A percentile compares a stretch with the other conserved stretches of the same genome.
These are phyloP conservation scores for Bubalus kerabau DNA, from an alignment of 2,113 vertebrate genomes.

Conservation along the genomic window DNA sequence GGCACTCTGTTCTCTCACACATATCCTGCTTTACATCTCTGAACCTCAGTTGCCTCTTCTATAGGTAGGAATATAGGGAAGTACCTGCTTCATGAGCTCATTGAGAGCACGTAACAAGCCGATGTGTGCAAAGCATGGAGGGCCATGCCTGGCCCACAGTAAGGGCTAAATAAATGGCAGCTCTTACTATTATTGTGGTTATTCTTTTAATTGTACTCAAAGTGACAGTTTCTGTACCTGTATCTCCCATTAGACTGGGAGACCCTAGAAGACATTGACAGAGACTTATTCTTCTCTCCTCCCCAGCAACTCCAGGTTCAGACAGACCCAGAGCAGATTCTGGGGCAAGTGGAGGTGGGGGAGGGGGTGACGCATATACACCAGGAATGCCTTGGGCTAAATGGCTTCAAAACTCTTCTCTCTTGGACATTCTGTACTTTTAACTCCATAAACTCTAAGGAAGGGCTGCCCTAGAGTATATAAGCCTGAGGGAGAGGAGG, in stretches of 20 bases:
- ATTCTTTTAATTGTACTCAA: background rate
- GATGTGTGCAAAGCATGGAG: background rate
- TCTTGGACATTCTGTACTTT: background rate
- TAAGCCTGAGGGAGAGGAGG: no score
- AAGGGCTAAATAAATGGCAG: background rate
- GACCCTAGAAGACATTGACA: background rate
- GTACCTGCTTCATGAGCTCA: background rate
- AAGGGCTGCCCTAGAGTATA: background rate
- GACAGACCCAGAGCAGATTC: background rate
- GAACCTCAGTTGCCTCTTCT: background rate
- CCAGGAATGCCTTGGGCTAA: background rate
- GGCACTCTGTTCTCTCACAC: background rate
- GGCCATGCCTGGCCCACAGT: background rate
- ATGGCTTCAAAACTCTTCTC: slow-evolving; percentile 14
- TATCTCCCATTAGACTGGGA: background rate
- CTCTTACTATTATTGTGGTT: background rate
- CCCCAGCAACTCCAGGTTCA: background rate
- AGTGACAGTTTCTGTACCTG: background rate
- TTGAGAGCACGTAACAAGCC: background rate
- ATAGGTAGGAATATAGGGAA: background rate
- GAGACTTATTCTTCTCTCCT: background rate
- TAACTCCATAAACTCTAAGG: background rate
- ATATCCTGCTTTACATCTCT: background rate
- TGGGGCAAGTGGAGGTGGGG: background rate
- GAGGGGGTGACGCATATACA: background rate